A percentile compares a stretch with the other conserved stretches of the same genome.
These are phyloP conservation scores for Nymphalis urticae DNA, from an alignment of 2,888 invertebrate species.

Conservation along the genomic window DNA sequence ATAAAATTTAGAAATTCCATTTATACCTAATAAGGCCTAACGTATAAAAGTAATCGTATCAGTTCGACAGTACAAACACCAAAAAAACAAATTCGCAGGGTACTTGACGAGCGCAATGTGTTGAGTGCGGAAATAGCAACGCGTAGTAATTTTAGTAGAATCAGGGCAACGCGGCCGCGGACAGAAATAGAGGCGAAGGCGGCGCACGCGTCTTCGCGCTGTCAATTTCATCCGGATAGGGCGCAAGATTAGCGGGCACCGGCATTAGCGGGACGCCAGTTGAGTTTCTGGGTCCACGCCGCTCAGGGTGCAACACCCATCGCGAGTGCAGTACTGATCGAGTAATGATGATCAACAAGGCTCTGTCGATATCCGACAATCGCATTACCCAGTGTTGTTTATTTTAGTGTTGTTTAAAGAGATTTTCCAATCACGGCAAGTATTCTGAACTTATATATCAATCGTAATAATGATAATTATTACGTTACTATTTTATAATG, in stretches of 20 bases:
- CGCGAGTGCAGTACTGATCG: constrained; percentile 52
- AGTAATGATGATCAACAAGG: constrained; percentile 41
- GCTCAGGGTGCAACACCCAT: constrained; percentile 22
- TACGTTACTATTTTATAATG: constrained; percentile 12
- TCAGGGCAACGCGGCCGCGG: constrained; percentile 80
- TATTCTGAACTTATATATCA: constrained; percentile 13
- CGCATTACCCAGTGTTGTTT: constrained; percentile 41
- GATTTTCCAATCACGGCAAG: constrained; percentile 32
- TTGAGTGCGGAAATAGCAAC: constrained; percentile 79
- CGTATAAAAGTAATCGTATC: not conserved
- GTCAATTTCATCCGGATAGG: constrained; percentile 79
- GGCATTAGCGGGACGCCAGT: constrained; percentile 33
- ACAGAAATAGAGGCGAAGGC: constrained; percentile 74
- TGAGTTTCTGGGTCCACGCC: constrained; percentile 30
- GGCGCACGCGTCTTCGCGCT: constrained; percentile 71
- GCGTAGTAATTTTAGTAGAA: constrained; percentile 80
- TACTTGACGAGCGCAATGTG: constrained; percentile 61
- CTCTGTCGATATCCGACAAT: constrained; percentile 45
- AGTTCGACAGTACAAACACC: constrained; percentile 23
- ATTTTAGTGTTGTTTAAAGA: constrained; percentile 37
- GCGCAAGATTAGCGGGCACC: constrained; percentile 66
- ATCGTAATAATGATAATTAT: constrained; percentile 7
- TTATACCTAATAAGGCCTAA: constrained; percentile 5
- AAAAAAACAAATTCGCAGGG: constrained; percentile 54
- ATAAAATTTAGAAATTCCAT: not conserved